phyloP scores from a whole-genome alignment of 2,888 invertebrate species.

The Pandemis heparana region DNA sequence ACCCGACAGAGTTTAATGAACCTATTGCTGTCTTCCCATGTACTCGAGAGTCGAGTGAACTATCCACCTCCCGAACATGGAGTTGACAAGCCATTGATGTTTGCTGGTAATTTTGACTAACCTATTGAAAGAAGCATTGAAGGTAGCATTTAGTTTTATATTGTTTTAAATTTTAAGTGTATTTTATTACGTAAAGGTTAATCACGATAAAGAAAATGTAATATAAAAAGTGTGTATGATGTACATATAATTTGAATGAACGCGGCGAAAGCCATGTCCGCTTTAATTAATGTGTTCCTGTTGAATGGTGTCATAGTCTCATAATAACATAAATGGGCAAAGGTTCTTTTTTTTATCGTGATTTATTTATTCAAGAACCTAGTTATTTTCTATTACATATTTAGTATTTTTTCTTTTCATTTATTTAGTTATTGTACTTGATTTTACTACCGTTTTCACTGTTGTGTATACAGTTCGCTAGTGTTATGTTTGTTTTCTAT shows the following conservation, averaged over 20 bases:
- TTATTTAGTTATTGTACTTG: not conserved
- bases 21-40: slow-evolving; percentile 18
- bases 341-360: not conserved
- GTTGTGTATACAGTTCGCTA: not conserved
- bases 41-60: slow-evolving; percentile 18
- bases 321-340: too few species aligned
- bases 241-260: too few species aligned
- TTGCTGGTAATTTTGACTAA: slow-evolving; percentile 17
- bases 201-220: not conserved
- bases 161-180: not conserved
- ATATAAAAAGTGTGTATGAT: not conserved
- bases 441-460: not conserved
- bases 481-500: not conserved
- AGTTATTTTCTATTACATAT: not conserved
- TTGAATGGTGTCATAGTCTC: too few species aligned
- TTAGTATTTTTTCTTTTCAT: not conserved
- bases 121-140: not conserved
- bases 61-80: slow-evolving; percentile 9
- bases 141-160: slow-evolving; percentile 5
- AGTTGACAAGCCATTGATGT: slow-evolving; percentile 27
- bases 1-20: slow-evolving; percentile 7
- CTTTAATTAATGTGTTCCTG: too few species aligned
- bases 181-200: not conserved
- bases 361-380: not conserved
- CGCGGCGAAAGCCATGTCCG: too few species aligned